phyloP scores from a whole-genome alignment of 92 coral and sea anemone species.

The Phenganax subtilis region DNA sequence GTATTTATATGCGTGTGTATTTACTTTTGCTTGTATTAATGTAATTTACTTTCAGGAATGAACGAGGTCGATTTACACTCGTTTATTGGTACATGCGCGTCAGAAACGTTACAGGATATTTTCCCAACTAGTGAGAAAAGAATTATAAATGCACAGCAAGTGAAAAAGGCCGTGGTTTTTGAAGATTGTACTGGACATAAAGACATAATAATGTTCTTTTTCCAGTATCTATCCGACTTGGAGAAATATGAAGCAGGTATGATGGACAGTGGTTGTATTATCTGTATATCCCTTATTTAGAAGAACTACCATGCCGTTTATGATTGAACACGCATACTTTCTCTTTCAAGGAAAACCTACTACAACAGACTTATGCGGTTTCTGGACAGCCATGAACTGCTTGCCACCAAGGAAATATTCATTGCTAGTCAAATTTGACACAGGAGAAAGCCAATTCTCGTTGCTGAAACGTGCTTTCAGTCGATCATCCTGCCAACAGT shows the following conservation, averaged over 20 bases:
- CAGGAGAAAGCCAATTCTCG: not conserved
- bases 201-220: not conserved
- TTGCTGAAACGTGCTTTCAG: too few species aligned
- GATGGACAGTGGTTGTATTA: not conserved
- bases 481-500: conserved; percentile 20
- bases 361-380: not conserved
- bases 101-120: not conserved
- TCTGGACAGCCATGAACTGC: conserved; percentile 26
- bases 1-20: too few species aligned
- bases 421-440: conserved; percentile 23
- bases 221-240: not conserved
- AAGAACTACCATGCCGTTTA: too few species aligned
- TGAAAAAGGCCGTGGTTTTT: conserved; percentile 13
- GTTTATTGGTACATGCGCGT: conserved; percentile 6
- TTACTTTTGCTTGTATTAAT: too few species aligned
- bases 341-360: not conserved
- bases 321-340: too few species aligned
- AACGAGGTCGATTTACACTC: not conserved
- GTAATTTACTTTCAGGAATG: conserved; percentile 3
- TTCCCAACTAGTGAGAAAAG: conserved; percentile 3
- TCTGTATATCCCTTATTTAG: too few species aligned
- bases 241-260: conserved; percentile 13
- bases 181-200: conserved; percentile 8
- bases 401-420: conserved; percentile 12
- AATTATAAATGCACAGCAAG: not conserved